Evolutionary conservation across 1,140 invertebrate genomes (phyloP), one percentile per base, ranked within the genome.

Genomic region (Belonocnema kinseyi): DNA sequence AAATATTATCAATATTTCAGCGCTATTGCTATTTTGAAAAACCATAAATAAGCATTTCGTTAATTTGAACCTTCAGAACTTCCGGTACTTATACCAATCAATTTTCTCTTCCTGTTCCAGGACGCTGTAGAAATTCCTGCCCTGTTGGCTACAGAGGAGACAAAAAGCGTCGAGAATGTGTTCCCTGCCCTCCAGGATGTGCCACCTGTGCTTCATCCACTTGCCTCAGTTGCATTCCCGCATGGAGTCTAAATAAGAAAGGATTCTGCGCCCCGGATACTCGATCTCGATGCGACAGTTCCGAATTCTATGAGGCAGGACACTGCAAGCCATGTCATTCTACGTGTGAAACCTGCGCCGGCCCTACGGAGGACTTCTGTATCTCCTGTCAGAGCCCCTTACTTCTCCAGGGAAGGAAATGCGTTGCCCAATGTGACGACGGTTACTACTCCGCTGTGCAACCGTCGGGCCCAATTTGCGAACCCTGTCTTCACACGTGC

Each of bases 401-500:
- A 21, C 89, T 96, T 19, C 91, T 97, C 0, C 94, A 97, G 85
- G 93, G 93, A 53, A 87, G 89, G 75, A 92, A 92, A 58, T 97
- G 96, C 85, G 94, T 96, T 1, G 92, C 93, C 4, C 93, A 94
- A 72, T 97, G 96, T 87, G 94, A 94, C 73, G 92, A 93, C 70
- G 95, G 95, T 0, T 95, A 92, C 85, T 97, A 94, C 83, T 89
- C 89, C 8, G 83, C 90, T 5, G 85, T 86, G 0, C 91, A 94
- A 75, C 94, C 95, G 66, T 89, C 88, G 5, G 93, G 93, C 10
- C 93, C 94, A 2, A 88, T 94, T 1, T 97, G 96, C 85, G 91
- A 94, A 1, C 95, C 94, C 2, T 97, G 96, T 85, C 83, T 95
- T 52, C 95, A 96, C 83, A 95, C 95, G 0, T 97, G 96, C 87